A percentile compares a stretch with the other conserved stretches of the same genome.
phyloP scores from a whole-genome alignment of 2,888 invertebrate genomes.

The Limenitis camilla region DNA sequence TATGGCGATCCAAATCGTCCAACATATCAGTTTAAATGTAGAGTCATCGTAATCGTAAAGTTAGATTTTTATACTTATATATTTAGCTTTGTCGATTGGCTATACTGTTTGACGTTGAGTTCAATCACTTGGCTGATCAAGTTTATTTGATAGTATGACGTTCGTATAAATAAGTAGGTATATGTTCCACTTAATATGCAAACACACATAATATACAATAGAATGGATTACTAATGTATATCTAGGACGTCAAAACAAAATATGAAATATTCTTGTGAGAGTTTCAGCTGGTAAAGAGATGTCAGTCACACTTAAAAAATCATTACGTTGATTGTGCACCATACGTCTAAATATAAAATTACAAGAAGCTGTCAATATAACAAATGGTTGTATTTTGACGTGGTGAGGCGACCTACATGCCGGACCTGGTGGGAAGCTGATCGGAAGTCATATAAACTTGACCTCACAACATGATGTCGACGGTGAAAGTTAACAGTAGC shows the following conservation, averaged over 20 bases:
- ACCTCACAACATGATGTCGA: conserved; percentile 38
- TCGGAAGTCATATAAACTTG: conserved; percentile 59
- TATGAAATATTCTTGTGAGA: neutral
- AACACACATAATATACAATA: too few relatives aligned
- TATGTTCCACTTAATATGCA: neutral
- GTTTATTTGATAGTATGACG: too few relatives aligned
- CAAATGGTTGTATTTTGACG: conserved; percentile 41
- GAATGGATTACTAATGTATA: neutral
- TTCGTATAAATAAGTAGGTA: neutral
- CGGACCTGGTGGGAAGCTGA: conserved; percentile 28
- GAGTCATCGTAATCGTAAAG: too few relatives aligned
- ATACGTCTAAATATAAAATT: conserved; percentile 41
- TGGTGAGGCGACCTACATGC: conserved; percentile 43
- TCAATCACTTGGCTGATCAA: too few relatives aligned
- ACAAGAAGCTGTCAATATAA: conserved; percentile 40
- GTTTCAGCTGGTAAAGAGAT: conserved; percentile 2
- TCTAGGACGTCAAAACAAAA: neutral
- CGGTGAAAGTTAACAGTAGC: conserved; percentile 67
- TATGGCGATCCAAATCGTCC: too few relatives aligned
- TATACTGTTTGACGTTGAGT: too few relatives aligned
- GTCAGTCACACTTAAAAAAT: conserved; percentile 12
- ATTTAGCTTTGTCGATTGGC: too few relatives aligned
- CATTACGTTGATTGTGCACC: conserved; percentile 18
- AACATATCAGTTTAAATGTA: too few relatives aligned
- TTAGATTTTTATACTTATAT: too few relatives aligned